A percentile compares a stretch with the other conserved stretches of the same genome.
These are phyloP conservation scores for Drosophila tanythrix DNA, from an alignment of 2,888 invertebrate genomes.

Conservation along the genomic window DNA sequence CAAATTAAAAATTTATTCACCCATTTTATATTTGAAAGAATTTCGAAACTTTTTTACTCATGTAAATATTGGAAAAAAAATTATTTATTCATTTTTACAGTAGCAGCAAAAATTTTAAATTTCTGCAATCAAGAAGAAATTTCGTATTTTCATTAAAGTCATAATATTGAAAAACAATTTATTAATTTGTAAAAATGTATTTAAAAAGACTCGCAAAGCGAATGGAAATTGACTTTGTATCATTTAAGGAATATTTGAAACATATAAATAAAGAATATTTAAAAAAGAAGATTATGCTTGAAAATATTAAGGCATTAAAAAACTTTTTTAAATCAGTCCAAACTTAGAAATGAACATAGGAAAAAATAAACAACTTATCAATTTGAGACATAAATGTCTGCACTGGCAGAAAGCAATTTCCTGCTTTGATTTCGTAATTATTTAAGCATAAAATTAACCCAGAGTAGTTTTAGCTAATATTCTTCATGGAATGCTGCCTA, in stretches of 20 bases:
- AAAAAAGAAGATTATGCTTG: not conserved
- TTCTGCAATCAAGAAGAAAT: not conserved
- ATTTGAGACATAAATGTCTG: no score
- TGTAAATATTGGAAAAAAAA: not conserved
- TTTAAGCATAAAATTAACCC: not conserved
- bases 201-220: not conserved
- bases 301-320: not conserved
- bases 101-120: not conserved
- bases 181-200: not conserved
- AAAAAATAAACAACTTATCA: not conserved
- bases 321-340: not conserved
- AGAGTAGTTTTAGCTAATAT: not conserved
- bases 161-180: no score
- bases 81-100: not conserved
- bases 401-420: not conserved
- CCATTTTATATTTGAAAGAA: not conserved
- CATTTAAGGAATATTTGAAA: not conserved
- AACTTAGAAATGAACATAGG: not conserved
- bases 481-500: conserved; percentile 18
- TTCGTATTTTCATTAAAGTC: no score
- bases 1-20: not conserved
- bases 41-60: not conserved
- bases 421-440: not conserved
- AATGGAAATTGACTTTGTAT: not conserved
- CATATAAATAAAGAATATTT: not conserved